Conservation (phyloP, 1,140 invertebrate genomes). For the Leptopilina clavipes region DNA sequence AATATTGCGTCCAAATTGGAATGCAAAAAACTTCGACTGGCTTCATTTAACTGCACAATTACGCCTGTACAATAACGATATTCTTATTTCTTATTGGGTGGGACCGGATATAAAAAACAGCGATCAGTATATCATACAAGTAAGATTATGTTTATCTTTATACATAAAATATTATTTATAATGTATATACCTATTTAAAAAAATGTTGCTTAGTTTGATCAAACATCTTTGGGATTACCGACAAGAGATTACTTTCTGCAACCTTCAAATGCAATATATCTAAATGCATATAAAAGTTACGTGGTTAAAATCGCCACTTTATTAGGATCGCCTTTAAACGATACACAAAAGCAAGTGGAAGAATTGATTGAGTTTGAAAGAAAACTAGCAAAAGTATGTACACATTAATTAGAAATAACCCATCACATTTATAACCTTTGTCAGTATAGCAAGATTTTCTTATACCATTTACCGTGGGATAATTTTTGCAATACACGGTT, state of each 20-base stretch:
- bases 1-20: conserved; percentile 81
- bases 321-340: conserved; percentile 78
- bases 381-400: conserved; percentile 80
- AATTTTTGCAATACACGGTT: too few relatives aligned
- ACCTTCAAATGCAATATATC: conserved; percentile 80
- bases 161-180: too few relatives aligned
- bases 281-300: conserved; percentile 87
- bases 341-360: conserved; percentile 80
- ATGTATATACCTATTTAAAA: too few relatives aligned
- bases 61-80: conserved; percentile 88
- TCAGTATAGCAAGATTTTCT: too few relatives aligned
- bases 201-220: conserved; percentile 81
- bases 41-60: conserved; percentile 84
- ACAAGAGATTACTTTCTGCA: conserved; percentile 90
- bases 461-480: too few relatives aligned
- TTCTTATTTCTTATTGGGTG: conserved; percentile 88
- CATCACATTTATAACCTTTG: too few relatives aligned
- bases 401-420: too few relatives aligned
- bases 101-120: conserved; percentile 93
- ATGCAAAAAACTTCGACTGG: conserved; percentile 82
- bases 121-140: conserved; percentile 88
- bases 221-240: conserved; percentile 89
- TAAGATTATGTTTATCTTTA: conserved; percentile 64
- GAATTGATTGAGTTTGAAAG: conserved; percentile 90
- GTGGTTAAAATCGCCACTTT: conserved; percentile 82